These are phyloP conservation scores for Drosophila setifemur DNA, from an alignment of 1,140 invertebrate genomes.

Conservation along the genomic window DNA sequence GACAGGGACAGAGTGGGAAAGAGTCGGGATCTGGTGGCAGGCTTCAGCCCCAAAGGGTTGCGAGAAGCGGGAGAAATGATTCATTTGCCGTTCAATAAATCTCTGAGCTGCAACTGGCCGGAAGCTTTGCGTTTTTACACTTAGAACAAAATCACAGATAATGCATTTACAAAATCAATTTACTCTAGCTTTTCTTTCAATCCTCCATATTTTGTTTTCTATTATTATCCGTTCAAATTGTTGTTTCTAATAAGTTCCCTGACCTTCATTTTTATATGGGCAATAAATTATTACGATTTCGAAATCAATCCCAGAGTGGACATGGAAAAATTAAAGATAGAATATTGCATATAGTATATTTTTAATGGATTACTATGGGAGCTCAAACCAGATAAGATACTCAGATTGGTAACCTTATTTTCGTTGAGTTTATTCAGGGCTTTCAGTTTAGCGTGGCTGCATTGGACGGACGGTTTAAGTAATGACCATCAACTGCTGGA, in stretches of 20 bases:
- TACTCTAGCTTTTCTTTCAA: too few relatives aligned
- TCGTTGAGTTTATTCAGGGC: constrained; percentile 7
- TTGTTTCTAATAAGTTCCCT: too few relatives aligned
- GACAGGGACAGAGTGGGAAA: background rate
- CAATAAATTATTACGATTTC: too few relatives aligned
- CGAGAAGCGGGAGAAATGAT: constrained; percentile 37
- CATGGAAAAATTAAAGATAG: too few relatives aligned
- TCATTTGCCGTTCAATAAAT: constrained; percentile 78
- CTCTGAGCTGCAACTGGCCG: constrained; percentile 57
- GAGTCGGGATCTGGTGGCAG: constrained; percentile 1
- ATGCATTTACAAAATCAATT: background rate
- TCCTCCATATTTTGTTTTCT: too few relatives aligned
- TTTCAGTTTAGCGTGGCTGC: constrained; percentile 38
- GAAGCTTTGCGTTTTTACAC: constrained; percentile 20
- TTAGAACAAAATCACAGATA: background rate
- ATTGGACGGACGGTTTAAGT: constrained; percentile 64
- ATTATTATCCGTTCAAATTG: too few relatives aligned
- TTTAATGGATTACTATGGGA: background rate
- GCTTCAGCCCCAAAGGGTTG: constrained; percentile 50
- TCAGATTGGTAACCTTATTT: background rate
- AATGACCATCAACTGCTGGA: constrained; percentile 61
- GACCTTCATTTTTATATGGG: too few relatives aligned
- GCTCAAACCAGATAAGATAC: background rate
- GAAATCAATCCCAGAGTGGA: too few relatives aligned
- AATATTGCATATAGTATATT: background rate